These are phyloP conservation scores for Tetranychus piercei DNA, from an alignment of 2,888 invertebrate genomes.

Conservation along the genomic window DNA sequence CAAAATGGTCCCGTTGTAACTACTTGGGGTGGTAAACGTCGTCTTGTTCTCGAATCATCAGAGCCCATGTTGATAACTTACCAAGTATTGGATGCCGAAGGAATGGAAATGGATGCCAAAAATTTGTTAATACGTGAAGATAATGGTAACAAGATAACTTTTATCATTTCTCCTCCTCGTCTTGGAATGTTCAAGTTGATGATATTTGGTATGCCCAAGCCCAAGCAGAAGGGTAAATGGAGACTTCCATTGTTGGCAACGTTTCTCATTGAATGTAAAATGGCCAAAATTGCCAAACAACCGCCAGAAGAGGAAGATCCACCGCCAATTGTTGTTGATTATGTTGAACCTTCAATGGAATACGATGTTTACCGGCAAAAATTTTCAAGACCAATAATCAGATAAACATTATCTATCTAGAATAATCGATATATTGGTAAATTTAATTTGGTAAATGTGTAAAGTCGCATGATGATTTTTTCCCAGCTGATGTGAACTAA, in stretches of 20 bases:
- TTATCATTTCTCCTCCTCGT: conserved; percentile 27
- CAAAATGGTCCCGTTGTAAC: conserved; percentile 29
- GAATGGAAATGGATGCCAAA: conserved; percentile 27
- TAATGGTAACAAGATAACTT: conserved; percentile 24
- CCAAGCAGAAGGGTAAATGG: conserved; percentile 28
- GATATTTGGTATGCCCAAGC: conserved; percentile 28
- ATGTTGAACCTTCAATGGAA: not conserved
- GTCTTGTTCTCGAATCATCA: conserved; percentile 25
- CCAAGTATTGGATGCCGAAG: conserved; percentile 26
- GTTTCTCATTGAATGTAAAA: conserved; percentile 28
- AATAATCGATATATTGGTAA: not conserved
- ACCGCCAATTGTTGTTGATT: conserved; percentile 6
- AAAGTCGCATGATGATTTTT: too few relatives aligned
- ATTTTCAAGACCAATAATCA: not conserved
- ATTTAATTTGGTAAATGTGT: too few relatives aligned
- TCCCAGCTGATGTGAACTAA: too few relatives aligned
- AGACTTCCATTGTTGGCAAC: conserved; percentile 28
- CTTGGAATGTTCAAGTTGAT: conserved; percentile 29
- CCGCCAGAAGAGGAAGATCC: conserved; percentile 24
- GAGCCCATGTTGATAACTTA: conserved; percentile 26
- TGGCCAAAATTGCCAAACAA: conserved; percentile 24
- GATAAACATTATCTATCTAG: not conserved
- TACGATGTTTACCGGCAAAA: not conserved
- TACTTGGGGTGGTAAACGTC: conserved; percentile 29
- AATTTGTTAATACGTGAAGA: conserved; percentile 25